A percentile compares a stretch with the other conserved stretches of the same genome.
Conservation (phyloP, 2,888 invertebrate genomes). For the Gasteruption jaculator region DNA sequence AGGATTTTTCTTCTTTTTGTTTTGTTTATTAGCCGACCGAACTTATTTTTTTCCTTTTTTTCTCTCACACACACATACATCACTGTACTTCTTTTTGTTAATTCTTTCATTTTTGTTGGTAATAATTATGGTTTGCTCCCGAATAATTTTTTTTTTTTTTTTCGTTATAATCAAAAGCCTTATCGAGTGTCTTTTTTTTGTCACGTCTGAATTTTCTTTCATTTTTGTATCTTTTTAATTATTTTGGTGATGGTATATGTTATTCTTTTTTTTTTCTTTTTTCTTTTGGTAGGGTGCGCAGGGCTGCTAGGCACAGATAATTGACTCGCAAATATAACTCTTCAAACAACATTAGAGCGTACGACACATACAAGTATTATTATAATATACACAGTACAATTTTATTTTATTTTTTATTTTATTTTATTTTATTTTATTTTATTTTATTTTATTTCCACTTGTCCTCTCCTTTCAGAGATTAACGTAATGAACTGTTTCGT, state of each 20-base stretch:
- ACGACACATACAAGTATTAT: slow-evolving; percentile 52
- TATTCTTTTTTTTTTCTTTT: slow-evolving; percentile 29
- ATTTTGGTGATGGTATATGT: slow-evolving; percentile 17
- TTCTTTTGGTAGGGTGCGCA: slow-evolving; percentile 52
- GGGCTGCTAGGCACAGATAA: slow-evolving; percentile 60
- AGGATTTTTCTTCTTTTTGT: too few species aligned
- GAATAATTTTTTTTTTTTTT: slow-evolving; percentile 22
- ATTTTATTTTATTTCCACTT: too few species aligned
- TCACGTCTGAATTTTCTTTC: slow-evolving; percentile 25
- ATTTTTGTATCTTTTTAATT: slow-evolving; percentile 28
- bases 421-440: slow-evolving; percentile 26
- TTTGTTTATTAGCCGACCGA: neutral
- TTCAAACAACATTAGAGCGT: slow-evolving; percentile 53
- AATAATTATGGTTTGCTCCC: too few species aligned
- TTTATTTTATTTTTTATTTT: slow-evolving; percentile 23
- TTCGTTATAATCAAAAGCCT: slow-evolving; percentile 13
- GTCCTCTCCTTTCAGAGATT: too few species aligned
- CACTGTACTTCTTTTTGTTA: slow-evolving; percentile 19
- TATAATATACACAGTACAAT: slow-evolving; percentile 45
- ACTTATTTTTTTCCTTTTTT: slow-evolving; percentile 11
- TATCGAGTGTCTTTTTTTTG: slow-evolving; percentile 13
- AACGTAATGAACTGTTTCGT: too few species aligned
- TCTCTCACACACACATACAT: slow-evolving; percentile 8
- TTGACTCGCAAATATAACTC: slow-evolving; percentile 61
- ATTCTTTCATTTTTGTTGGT: slow-evolving; percentile 17